phyloP scores from a whole-genome alignment of 1,140 invertebrate species.

The Portunus trituberculatus region DNA sequence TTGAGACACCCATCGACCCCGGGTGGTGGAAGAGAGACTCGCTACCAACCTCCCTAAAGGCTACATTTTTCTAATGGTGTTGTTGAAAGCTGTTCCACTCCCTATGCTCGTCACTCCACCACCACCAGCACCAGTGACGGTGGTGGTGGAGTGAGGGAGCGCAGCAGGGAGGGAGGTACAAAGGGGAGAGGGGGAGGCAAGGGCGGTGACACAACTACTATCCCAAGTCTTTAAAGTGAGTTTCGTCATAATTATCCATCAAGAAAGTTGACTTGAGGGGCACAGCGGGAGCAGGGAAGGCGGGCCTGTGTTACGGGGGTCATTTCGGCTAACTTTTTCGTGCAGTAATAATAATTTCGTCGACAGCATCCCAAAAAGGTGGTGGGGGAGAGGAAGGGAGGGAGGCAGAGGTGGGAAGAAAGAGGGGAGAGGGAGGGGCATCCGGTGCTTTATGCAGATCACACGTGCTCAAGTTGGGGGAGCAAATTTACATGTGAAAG shows the following conservation, averaged over 20 bases:
- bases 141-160: background rate
- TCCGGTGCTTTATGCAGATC: constrained; percentile 49
- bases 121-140: background rate
- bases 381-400: background rate
- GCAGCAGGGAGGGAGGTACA: background rate
- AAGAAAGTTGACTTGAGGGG: background rate
- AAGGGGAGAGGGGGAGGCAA: background rate
- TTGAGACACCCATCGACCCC: background rate
- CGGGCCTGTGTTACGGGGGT: background rate
- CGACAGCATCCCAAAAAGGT: constrained; percentile 7
- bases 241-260: constrained; percentile 9
- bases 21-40: background rate
- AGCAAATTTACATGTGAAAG: constrained; percentile 61
- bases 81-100: background rate
- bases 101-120: background rate
- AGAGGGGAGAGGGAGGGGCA: background rate
- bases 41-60: background rate
- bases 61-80: background rate
- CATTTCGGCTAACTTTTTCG: constrained; percentile 12
- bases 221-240: constrained; percentile 12
- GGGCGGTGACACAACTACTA: background rate
- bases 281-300: constrained; percentile 2
- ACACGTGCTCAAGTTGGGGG: constrained; percentile 48
- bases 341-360: constrained; percentile 23
- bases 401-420: background rate